Evolutionary conservation across 2,797 vertebrate genomes (phyloP).

Genomic region (Chaenodraco wilsoni): DNA sequence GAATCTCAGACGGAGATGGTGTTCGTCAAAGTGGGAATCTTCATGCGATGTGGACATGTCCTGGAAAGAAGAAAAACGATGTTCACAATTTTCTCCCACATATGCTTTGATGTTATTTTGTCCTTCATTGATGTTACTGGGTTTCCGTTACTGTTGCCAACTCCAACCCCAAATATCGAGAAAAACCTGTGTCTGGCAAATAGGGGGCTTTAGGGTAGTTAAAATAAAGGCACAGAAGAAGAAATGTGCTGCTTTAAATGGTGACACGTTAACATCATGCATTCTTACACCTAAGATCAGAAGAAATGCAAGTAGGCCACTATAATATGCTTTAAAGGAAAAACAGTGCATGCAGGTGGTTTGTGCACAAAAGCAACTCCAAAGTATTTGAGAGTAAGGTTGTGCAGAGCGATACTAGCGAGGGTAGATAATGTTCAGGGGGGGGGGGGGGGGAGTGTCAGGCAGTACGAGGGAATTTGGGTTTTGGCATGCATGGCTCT

Average conservation of each 20-base stretch:
- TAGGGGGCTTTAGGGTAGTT: background rate
- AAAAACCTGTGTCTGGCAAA: background rate
- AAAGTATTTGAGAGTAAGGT: conserved; percentile 8
- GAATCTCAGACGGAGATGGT: no score
- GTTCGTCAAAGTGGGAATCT: background rate
- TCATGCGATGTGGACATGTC: background rate
- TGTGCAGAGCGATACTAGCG: conserved; percentile 11
- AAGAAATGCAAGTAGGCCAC: no score
- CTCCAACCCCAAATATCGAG: background rate
- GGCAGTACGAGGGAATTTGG: conserved; percentile 51
- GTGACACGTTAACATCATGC: background rate
- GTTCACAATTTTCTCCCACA: background rate
- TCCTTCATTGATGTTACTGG: background rate
- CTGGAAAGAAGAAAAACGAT: background rate
- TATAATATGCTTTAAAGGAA: background rate
- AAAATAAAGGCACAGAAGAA: background rate
- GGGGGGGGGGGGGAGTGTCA: conserved; percentile 22
- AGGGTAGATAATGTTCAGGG: conserved; percentile 34
- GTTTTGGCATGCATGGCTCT: conserved; percentile 85
- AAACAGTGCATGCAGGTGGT: background rate
- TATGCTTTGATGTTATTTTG: background rate
- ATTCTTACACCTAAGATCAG: background rate
- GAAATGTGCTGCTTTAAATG: background rate
- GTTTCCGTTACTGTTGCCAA: background rate
- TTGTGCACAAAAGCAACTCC: conserved; percentile 11